A percentile compares a stretch with the other conserved stretches of the same genome.
phyloP scores from a whole-genome alignment of 2,797 vertebrate genomes.

The Pseudocheirus occidentalis region DNA sequence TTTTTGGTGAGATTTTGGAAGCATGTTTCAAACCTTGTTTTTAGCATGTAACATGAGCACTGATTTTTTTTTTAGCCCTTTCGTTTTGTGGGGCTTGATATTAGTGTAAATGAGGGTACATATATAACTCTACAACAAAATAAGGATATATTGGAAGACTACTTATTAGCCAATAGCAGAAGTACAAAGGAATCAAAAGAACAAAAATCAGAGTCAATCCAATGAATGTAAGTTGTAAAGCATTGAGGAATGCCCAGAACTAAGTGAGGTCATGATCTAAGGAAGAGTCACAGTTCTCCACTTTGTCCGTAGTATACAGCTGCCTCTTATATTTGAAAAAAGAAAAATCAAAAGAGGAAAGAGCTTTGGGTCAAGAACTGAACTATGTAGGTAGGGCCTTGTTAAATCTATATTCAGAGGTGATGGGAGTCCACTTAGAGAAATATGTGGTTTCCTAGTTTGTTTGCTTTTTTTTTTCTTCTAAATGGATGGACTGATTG shows the following conservation, averaged over 20 bases:
- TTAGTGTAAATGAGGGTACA: background rate
- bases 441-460: background rate
- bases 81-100: background rate
- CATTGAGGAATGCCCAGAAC: conserved; percentile 1
- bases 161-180: background rate
- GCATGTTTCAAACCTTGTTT: background rate
- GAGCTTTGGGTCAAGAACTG: background rate
- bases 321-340: conserved; percentile 33
- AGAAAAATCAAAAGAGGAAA: background rate
- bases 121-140: background rate
- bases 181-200: background rate
- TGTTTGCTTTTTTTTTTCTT: background rate
- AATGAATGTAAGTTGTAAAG: conserved; percentile 11
- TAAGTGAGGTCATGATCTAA: background rate
- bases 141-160: background rate
- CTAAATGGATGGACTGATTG: background rate
- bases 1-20: background rate
- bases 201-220: background rate
- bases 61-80: background rate
- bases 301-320: background rate
- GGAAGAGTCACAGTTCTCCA: background rate
- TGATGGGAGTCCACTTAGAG: background rate
- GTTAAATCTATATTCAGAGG: background rate
- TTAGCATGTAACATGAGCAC: background rate
- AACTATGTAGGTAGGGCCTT: background rate